phyloP scores from a whole-genome alignment of 2,888 invertebrate species.

The Ashinkailepas kermadecensis region DNA sequence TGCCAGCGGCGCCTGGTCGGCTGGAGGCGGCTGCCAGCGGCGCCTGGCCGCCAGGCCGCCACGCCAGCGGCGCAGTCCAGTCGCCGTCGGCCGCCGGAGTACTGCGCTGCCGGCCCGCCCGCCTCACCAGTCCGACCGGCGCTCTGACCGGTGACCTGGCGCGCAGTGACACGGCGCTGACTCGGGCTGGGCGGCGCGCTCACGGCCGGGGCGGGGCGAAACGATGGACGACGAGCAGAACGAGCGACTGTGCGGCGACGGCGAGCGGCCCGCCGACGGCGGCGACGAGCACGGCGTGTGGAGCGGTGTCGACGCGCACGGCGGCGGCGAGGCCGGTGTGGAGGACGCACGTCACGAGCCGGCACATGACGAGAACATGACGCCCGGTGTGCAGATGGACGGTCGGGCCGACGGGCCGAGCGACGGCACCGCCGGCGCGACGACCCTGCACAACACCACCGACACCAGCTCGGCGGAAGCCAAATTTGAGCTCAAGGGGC shows the following conservation, averaged over 20 bases:
- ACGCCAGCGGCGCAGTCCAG: neutral
- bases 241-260: conserved; percentile 7
- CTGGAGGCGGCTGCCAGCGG: no score
- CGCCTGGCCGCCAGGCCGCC: neutral
- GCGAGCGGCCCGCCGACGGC: neutral
- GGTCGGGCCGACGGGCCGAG: no score
- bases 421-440: no score
- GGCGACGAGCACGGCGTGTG: neutral
- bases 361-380: no score
- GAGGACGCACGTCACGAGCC: no score
- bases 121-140: neutral
- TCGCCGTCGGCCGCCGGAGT: neutral
- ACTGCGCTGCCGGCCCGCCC: neutral
- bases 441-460: no score
- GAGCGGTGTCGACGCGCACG: neutral
- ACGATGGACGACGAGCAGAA: neutral
- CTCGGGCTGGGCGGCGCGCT: neutral
- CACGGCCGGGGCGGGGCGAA: neutral
- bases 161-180: neutral
- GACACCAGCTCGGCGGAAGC: no score
- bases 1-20: no score
- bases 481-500: no score
- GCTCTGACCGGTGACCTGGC: neutral
- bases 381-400: no score
- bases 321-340: no score